These are phyloP conservation scores for Isaurus tuberculatus DNA, from an alignment of 92 coral and sea anemone species.

Conservation along the genomic window DNA sequence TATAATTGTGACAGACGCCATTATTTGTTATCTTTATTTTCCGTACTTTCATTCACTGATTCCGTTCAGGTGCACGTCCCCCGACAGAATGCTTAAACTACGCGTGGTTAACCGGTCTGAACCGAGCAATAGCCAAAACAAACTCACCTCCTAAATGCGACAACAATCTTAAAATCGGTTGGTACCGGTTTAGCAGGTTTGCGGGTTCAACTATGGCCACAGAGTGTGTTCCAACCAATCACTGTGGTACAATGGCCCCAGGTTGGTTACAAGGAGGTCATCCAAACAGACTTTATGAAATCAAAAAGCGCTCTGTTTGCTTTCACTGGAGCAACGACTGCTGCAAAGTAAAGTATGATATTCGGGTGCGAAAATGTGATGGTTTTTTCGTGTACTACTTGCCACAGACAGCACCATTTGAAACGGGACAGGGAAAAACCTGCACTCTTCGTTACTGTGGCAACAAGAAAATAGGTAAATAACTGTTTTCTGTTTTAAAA, in stretches of 20 bases:
- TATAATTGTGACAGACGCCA: too few species aligned
- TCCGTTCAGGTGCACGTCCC: neutral
- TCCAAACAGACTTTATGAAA: neutral
- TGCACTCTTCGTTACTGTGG: conserved; percentile 23
- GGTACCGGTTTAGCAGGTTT: conserved; percentile 12
- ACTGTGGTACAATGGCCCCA: neutral
- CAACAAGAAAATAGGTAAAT: neutral
- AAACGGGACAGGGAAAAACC: neutral
- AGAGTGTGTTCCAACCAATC: neutral
- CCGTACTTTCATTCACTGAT: neutral
- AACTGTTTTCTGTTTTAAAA: neutral
- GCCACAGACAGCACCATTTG: neutral
- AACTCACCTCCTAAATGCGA: neutral
- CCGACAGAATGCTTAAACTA: neutral
- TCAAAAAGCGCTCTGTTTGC: neutral
- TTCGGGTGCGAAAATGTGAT: neutral
- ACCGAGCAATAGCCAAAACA: neutral
- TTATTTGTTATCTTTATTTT: too few species aligned
- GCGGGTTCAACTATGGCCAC: neutral
- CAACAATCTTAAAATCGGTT: neutral
- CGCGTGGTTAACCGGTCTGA: neutral
- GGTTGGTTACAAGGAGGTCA: conserved; percentile 12
- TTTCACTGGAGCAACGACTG: neutral
- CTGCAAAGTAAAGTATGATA: neutral
- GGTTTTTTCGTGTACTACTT: conserved; percentile 12